Evolutionary conservation across 2,888 invertebrate species (phyloP), one percentile per base, ranked within the genome.

Genomic region (Cetonia aurata): DNA sequence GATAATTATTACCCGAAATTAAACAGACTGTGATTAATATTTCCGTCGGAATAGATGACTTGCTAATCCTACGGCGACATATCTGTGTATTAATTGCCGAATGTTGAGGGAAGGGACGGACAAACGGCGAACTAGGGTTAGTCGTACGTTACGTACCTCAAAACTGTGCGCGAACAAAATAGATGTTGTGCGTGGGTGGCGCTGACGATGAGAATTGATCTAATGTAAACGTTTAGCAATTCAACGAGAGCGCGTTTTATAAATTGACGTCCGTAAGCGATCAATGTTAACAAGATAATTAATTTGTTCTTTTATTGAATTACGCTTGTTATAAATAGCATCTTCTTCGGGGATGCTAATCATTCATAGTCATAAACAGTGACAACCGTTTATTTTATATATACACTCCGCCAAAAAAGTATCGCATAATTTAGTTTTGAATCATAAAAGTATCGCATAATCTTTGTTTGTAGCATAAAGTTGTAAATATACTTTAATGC

Each of bases 1-100:
- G 68, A 71, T 74, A 74, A 75, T 76, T 75, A 75, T 76, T 74
- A 70, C 71, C 62, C 68, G 67, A 74, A 76, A 74, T 73, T 75
- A 74, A 74, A 74, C 75, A 74, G 72, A 67, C 72, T 73, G 66
- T 74, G 76, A 76, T 75, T 76, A 74, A 76, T 76, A 70, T 69
- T 72, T 68, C 70, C 69, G 72, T 72, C 72, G 69, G 17, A 60
- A 57, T 59, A 56, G 53, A 70, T 70, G 56, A 70, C 53, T 67
- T 62, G 12, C 44, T 69, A 59, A 69, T 67, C 56, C 48, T 55
- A 67, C 56, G 55, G 56, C 56, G 67, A 67, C 67, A 67, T 57
- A 46, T 67, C 67, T 56, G 25, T 41, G 48, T 67, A 67, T 67
- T 67, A 56, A 67, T 67, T 67, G 67, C 13, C 50, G 41, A 37